Evolutionary conservation across 2,888 invertebrate genomes (phyloP), one percentile per base, ranked within the genome.

Genomic region (Sycophila texana): DNA sequence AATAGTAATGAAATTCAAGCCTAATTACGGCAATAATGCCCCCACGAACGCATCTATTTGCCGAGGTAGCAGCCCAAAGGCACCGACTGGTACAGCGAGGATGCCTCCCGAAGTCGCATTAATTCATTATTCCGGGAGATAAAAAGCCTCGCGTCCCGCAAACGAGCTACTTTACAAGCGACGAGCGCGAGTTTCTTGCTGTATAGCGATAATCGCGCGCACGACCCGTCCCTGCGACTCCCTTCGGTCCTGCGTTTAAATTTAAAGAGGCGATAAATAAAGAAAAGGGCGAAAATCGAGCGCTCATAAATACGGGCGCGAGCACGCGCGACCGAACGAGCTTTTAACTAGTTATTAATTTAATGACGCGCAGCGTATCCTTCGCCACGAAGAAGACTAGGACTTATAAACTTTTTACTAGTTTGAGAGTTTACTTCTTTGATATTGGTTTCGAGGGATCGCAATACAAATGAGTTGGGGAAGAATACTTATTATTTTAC

Each of bases 221-320:
- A 20, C 53, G 30, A 30, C 55, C 47, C 55, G 0, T 18, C n/a
- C 55, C 5, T 12, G 51, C 55, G 60, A 30, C 74, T 57, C 39
- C 39, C 39, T 39, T 39, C 39, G 39, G 5, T 39, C 39, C 39
- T 39, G 39, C 22, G 66, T 79, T 75, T 75, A 67, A 75, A 75
- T 75, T 79, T 79, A 79, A 79, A 75, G 71, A 71, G 74, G 58
- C 22, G 55, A 67, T 68, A 73, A 72, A 72, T 72, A 72, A 71
- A 47, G 57, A 65, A 55, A 47, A 22, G 49, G 22, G 47, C 63
- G 58, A 61, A 49, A 55, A 75, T 61, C 49, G 51, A 20, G 14
- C 14, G 39, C 22, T 4, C 66, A 20, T 49, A 66, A 66, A 49
- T 49, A 66, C 3, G n/a, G n/a, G 22, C 16, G 39, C 39, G 16